Evolutionary conservation across 1,140 invertebrate species (phyloP), one percentile per base, ranked within the genome.

Genomic region (Harlomillsia oculata): DNA sequence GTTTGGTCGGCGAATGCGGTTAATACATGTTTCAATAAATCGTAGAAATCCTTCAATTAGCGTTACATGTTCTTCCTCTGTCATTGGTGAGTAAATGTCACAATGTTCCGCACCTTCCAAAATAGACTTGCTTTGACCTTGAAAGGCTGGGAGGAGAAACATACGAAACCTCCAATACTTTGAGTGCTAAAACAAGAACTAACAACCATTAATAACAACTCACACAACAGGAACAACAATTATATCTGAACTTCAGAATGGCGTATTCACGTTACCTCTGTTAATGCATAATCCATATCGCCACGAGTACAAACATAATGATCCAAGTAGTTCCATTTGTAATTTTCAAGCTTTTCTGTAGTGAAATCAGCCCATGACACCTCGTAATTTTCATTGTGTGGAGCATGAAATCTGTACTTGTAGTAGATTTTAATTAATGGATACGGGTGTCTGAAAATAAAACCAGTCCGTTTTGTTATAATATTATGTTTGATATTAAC

Each of bases 261-360:
- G n/a, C n/a, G n/a, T n/a, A n/a, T n/a, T n/a, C n/a, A n/a, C n/a
- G n/a, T 69, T 69, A 89, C 87, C 76, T 93, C 89, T 61, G 83
- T 82, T 20, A 95, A 75, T 25, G 81, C 75, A 72, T 89, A 93
- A 69, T 94, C 90, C 0, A 83, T 87, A 70, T 95, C 90, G 5
- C 92, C 91, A 43, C 87, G 75, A 1, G 88, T 60, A 32, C 62
- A 63, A 55, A 97, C 91, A 69, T 97, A 97, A 71, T 96, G 87
- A 73, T 97, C 93, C 72, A 97, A 78, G 72, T 93, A 93, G 75
- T 97, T 97, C 94, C 94, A 98, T 72, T 95, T 96, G 68, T 91
- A 97, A 67, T 87, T 92, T 74, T 97, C 93, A 21, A 97, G 72
- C 67, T 92, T 91, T 72, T 97, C 91, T 1, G 90, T 92, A 11